Percentiles rank a stretch among this genome's conserved stretches.
Conservation (phyloP, 2,888 invertebrate species). For the Andrena minutula region DNA sequence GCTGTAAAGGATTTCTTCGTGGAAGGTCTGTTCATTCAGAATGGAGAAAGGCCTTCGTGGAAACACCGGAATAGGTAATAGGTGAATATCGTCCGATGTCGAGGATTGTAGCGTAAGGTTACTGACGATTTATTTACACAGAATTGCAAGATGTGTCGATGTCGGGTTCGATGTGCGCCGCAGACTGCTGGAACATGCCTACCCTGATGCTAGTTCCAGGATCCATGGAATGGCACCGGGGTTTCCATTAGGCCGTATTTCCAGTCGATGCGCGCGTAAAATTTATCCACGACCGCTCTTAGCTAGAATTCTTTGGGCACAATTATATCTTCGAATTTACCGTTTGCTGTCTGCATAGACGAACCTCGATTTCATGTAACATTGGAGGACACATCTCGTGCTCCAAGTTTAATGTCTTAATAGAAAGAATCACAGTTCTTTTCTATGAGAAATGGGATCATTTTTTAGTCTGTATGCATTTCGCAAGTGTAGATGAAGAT, state of each 20-base stretch:
- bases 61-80: slow-evolving; percentile 40
- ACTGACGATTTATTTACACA: slow-evolving; percentile 43
- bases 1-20: neutral
- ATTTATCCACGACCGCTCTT: slow-evolving; percentile 28
- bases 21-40: neutral
- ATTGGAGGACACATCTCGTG: neutral
- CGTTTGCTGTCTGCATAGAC: slow-evolving; percentile 16
- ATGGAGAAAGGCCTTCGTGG: neutral
- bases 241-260: slow-evolving; percentile 61
- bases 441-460: too few relatives aligned
- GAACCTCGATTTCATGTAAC: neutral
- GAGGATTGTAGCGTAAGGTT: slow-evolving; percentile 1
- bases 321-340: slow-evolving; percentile 24
- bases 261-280: slow-evolving; percentile 41
- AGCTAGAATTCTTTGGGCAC: slow-evolving; percentile 22
- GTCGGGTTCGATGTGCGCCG: slow-evolving; percentile 12
- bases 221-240: slow-evolving; percentile 42
- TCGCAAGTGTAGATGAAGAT: too few relatives aligned
- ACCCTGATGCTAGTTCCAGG: slow-evolving; percentile 39
- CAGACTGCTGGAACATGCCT: slow-evolving; percentile 4
- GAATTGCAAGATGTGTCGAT: slow-evolving; percentile 32
- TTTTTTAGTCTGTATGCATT: too few relatives aligned
- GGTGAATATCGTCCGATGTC: slow-evolving; percentile 29
- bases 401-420: neutral
- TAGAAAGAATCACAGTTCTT: neutral